Evolutionary conservation across 2,797 vertebrate genomes (phyloP), one percentile per base, ranked within the genome.

Genomic region (Rhinatrema bivittatum): DNA sequence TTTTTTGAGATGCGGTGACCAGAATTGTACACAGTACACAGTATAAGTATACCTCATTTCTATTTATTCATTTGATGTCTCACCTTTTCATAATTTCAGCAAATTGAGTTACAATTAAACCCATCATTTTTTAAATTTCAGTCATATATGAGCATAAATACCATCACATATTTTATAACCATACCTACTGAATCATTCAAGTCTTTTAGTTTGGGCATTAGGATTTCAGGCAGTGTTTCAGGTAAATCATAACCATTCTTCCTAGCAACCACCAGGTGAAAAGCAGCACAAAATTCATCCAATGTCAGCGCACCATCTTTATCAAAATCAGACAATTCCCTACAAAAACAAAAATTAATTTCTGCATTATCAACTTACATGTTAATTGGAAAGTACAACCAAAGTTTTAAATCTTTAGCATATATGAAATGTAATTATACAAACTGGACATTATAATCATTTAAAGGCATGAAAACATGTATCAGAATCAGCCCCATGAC

Each of bases 141-240:
- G n/a, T n/a, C n/a, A n/a, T n/a, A n/a, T n/a, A n/a, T n/a, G n/a
- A n/a, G n/a, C n/a, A n/a, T n/a, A n/a, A n/a, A n/a, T n/a, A n/a
- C n/a, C n/a, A n/a, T n/a, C n/a, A n/a, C n/a, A n/a, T n/a, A n/a
- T n/a, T n/a, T n/a, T n/a, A n/a, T n/a, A n/a, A 3, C 56, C 50
- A 63, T 78, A 98, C 96, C 94, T 51, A 91, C 84, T 9, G 91
- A 87, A 65, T 99, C 96, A 75, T 99, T 96, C 78, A 99, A 81
- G 81, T 99, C 96, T 68, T 99, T 99, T 63, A 99, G 80, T 72
- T 99, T 99, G 73, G 95, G 96, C 94, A 99, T 98, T 72, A 99
- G 80, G 75, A 93, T 99, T 79, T 99, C 96, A 1, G 96, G 96
- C 55, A 99, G 84, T 66, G 97, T 98, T 75, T 99, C 95, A 1